These are phyloP conservation scores for Aphidius colemani DNA, from an alignment of 2,888 invertebrate species.

Conservation along the genomic window DNA sequence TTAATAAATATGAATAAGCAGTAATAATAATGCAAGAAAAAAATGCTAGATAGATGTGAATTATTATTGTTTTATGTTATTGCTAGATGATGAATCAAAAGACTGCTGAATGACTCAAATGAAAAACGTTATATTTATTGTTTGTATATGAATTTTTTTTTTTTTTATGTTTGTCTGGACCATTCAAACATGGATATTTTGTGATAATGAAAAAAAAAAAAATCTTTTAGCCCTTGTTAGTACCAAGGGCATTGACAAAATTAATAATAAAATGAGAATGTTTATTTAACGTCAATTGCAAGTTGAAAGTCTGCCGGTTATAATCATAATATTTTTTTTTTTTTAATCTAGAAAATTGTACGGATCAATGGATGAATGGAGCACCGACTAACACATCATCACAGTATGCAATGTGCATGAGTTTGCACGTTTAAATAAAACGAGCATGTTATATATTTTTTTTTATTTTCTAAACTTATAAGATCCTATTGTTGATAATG, in stretches of 20 bases:
- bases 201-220: too few species aligned
- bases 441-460: conserved; percentile 14
- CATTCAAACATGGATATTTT: too few species aligned
- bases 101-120: background rate
- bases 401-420: conserved; percentile 32
- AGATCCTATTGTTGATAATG: too few species aligned
- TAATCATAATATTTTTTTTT: conserved; percentile 23
- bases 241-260: too few species aligned
- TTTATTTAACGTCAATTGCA: conserved; percentile 37
- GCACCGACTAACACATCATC: conserved; percentile 36
- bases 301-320: conserved; percentile 10
- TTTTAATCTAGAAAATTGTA: conserved; percentile 34
- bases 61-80: too few species aligned
- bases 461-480: background rate
- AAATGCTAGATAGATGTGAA: too few species aligned
- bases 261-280: conserved; percentile 14
- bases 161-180: too few species aligned
- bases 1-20: too few species aligned
- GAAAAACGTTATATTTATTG: conserved; percentile 9
- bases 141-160: background rate
- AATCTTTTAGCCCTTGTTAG: too few species aligned
- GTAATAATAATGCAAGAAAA: too few species aligned
- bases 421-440: conserved; percentile 27
- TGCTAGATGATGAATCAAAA: too few species aligned
- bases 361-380: conserved; percentile 59